Conservation (phyloP, 2,888 invertebrate genomes). For the Macrophya annulata region DNA sequence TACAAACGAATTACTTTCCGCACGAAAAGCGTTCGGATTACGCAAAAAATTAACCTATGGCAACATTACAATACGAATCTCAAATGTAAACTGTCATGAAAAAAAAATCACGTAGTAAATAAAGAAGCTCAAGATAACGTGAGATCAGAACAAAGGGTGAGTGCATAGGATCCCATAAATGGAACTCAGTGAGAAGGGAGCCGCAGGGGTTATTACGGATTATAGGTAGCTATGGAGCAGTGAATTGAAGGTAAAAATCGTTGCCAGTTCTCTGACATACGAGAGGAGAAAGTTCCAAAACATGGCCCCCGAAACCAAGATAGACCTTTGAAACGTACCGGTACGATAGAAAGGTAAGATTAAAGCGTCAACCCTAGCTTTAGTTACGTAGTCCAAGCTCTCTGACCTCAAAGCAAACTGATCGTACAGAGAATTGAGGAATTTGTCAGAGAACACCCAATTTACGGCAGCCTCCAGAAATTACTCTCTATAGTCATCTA, state of each 20-base stretch:
- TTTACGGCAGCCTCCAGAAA: not conserved
- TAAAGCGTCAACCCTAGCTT: not conserved
- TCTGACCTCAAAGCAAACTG: not conserved
- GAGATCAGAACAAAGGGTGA: not conserved
- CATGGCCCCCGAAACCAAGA: not conserved
- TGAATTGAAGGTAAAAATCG: not conserved
- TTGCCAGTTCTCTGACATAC: not conserved
- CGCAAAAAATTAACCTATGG: not conserved
- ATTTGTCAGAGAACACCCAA: not conserved
- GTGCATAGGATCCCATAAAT: not conserved
- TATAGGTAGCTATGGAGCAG: not conserved
- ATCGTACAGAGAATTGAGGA: not conserved
- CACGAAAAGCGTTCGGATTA: not conserved
- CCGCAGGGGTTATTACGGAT: not conserved
- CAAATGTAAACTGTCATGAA: not conserved
- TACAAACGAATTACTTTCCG: not conserved
- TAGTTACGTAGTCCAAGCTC: not conserved
- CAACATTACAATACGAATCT: not conserved
- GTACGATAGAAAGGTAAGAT: constrained; percentile 3
- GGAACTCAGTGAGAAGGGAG: not conserved
- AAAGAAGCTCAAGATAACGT: not conserved
- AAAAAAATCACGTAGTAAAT: not conserved
- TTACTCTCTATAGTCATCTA: not conserved
- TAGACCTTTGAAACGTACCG: constrained; percentile 4
- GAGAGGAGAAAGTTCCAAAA: not conserved